phyloP scores from a whole-genome alignment of 2,888 invertebrate species.

The Halictus quadricinctus region DNA sequence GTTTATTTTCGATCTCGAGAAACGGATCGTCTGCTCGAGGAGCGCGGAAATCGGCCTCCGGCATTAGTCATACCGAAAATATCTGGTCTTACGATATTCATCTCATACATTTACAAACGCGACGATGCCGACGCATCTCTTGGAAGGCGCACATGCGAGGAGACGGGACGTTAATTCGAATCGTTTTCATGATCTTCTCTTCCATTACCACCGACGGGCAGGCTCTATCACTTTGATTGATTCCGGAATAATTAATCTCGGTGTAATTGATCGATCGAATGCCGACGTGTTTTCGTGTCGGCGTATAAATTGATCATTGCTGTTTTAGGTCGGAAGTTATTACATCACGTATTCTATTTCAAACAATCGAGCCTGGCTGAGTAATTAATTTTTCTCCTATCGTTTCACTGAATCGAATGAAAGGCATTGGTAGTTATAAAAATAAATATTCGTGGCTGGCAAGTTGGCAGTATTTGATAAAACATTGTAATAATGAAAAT shows the following conservation, averaged over 20 bases:
- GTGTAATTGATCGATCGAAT: background rate
- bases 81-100: background rate
- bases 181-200: background rate
- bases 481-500: too few species aligned
- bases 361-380: background rate
- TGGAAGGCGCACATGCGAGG: background rate
- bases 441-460: too few species aligned
- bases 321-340: background rate
- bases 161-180: background rate
- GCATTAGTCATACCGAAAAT: background rate
- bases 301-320: background rate
- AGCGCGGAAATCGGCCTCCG: background rate
- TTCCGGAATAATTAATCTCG: background rate
- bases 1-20: background rate
- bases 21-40: background rate
- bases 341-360: background rate
- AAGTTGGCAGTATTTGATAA: too few species aligned
- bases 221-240: background rate
- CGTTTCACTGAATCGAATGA: too few species aligned
- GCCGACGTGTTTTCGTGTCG: background rate
- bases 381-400: background rate
- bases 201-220: background rate
- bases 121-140: background rate
- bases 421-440: too few species aligned
- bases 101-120: background rate